These are phyloP conservation scores for Eolophus roseicapilla DNA, from an alignment of 2,113 vertebrate genomes.

Conservation along the genomic window DNA sequence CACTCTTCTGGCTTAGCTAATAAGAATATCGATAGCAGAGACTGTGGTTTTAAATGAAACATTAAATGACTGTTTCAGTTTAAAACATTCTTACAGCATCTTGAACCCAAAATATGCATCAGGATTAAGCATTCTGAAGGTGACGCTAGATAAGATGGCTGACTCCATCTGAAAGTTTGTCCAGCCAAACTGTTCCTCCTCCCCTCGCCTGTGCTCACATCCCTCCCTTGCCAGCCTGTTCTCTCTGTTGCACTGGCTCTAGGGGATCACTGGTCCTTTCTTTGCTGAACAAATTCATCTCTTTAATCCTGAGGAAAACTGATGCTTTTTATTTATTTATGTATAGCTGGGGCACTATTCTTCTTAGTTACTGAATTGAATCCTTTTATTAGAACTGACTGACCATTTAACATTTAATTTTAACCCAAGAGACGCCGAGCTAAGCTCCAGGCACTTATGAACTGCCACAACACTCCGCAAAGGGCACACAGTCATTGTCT, in stretches of 20 bases:
- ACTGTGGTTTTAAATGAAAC: background rate
- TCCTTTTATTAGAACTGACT: background rate
- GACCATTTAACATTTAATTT: background rate
- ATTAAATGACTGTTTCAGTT: background rate
- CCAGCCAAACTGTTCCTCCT: background rate
- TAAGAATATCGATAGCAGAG: background rate
- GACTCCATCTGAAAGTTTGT: background rate
- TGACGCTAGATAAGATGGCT: background rate
- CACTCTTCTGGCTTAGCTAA: background rate
- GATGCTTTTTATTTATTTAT: background rate
- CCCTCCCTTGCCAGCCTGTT: background rate
- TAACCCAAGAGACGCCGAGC: accelerated
- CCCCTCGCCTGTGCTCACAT: accelerated
- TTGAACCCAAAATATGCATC: background rate
- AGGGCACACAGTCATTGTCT: background rate
- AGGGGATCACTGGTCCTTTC: background rate
- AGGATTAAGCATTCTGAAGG: background rate
- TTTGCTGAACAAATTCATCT: background rate
- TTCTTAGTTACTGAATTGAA: background rate
- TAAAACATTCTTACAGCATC: background rate
- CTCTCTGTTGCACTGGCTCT: background rate
- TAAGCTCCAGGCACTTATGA: background rate
- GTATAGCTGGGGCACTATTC: background rate
- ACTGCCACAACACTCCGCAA: background rate
- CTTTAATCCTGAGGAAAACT: background rate